Conservation (phyloP, 2,113 vertebrate species). For the Alethe castanea region DNA sequence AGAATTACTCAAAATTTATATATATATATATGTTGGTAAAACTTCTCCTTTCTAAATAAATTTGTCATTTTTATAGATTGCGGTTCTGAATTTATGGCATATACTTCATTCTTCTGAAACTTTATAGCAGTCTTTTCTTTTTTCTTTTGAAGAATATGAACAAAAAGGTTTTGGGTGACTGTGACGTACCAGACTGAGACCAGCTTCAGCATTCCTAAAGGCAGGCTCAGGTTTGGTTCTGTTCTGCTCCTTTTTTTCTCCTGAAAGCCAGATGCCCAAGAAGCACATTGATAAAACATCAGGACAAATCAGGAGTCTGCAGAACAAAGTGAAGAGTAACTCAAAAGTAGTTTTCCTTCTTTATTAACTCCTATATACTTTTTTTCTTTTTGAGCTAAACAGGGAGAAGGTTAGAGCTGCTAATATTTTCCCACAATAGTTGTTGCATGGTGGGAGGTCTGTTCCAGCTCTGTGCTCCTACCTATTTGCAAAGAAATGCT, state of each 20-base stretch:
- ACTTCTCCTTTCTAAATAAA: not conserved
- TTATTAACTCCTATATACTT: not conserved
- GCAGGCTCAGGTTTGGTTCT: not conserved
- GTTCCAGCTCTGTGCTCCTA: not conserved
- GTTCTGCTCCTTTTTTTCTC: not conserved
- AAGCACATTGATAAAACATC: not conserved
- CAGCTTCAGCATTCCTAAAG: not conserved
- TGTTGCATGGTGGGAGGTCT: not conserved
- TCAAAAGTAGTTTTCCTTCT: not conserved
- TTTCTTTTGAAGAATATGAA: not conserved
- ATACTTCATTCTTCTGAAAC: not conserved
- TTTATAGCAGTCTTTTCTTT: not conserved
- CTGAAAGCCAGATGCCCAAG: not conserved
- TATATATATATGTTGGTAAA: not conserved
- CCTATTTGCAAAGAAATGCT: not conserved
- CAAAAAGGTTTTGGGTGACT: not conserved
- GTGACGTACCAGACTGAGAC: accelerated
- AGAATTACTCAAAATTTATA: not conserved
- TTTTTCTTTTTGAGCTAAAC: not conserved
- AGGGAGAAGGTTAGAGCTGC: not conserved
- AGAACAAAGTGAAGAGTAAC: not conserved
- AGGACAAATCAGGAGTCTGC: not conserved
- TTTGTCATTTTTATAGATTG: not conserved
- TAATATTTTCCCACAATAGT: not conserved
- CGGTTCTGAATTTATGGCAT: not conserved